Base-by-base conservation (phyloP, 1,140 invertebrate genomes). In the Drosophila cardini region DNA sequence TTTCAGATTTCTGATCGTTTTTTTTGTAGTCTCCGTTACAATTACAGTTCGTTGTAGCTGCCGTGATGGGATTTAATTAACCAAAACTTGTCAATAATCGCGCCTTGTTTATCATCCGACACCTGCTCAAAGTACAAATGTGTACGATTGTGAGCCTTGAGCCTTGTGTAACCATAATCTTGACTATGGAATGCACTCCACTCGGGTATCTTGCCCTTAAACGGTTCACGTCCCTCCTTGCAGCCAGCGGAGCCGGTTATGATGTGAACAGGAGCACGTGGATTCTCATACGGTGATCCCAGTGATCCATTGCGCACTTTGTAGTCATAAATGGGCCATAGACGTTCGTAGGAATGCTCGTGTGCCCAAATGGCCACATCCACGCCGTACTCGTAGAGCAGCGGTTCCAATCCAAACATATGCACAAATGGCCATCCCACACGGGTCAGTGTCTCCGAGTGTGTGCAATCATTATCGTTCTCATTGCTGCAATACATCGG, bases 401-500 rank as follows among this genome's bases (percentile, higher is more conserved):
- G 90, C 43, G 97, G 94, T 93, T 99, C 98, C 55, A 99, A 90
- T 2, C 94, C 94, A 78, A 95, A 96, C 91, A 94, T 93, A 64
- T 95, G 94, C 0, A 96, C 75, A 65, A 96, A 94, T 15, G 96
- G 95, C 69, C 97, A 92, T 4, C 97, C 97, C 52, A 95, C 94
- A 79, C 97, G 93, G 0, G 96, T 94, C 52, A 96, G 91, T 13
- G 95, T 95, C 87, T 96, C 94, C 76, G 96, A 94, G 78, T 95
- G 94, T 1, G 96, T 96, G 92, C 98, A 99, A 92, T 99, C 98
- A 89, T 98, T 96, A 13, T 93, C 91, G 92, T 98, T 96, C 78
- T 94, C 93, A 92, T 98, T 97, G 70, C 97, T 98, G 92, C 98
- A 99, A 91, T 99, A 99, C 98, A 99, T 99, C 0, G 98, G 98